A percentile compares a stretch with the other conserved stretches of the same genome.
phyloP scores from a whole-genome alignment of 2,797 vertebrate species.

The Neosalanx taihuensis region DNA sequence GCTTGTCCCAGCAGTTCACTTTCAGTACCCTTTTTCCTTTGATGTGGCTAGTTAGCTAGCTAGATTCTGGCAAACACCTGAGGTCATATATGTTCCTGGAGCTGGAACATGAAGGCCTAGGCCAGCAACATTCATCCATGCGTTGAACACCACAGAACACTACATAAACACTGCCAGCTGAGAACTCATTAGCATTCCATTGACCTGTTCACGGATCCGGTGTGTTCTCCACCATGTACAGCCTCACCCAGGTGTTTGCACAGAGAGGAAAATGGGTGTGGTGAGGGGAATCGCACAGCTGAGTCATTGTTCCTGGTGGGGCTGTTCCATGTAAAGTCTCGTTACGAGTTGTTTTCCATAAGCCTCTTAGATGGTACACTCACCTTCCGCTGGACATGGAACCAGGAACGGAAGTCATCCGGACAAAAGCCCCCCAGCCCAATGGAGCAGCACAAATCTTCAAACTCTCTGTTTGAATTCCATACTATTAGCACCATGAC shows the following conservation, averaged over 20 bases:
- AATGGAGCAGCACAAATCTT: not conserved
- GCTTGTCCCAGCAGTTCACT: not conserved
- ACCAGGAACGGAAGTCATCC: not conserved
- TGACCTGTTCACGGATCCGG: constrained; percentile 41
- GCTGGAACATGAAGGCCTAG: constrained; percentile 5
- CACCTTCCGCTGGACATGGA: constrained; percentile 42
- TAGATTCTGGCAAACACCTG: constrained; percentile 45
- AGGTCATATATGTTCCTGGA: constrained; percentile 19
- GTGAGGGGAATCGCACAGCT: constrained; percentile 45
- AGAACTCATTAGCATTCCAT: constrained; percentile 29
- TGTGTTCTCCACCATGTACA: constrained; percentile 24
- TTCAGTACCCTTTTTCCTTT: constrained; percentile 20
- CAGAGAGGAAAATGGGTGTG: constrained; percentile 14
- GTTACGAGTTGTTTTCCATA: constrained; percentile 52
- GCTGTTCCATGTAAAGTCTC: constrained; percentile 55
- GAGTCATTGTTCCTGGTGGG: constrained; percentile 56
- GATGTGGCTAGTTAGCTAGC: constrained; percentile 1
- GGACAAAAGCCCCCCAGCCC: too few relatives aligned
- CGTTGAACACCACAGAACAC: constrained; percentile 1
- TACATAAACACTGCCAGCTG: constrained; percentile 7
- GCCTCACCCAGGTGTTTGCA: constrained; percentile 22
- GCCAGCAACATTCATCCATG: constrained; percentile 20
- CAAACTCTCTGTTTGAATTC: not conserved
- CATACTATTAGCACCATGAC: not conserved
- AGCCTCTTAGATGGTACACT: constrained; percentile 61